phyloP scores from a whole-genome alignment of 2,888 invertebrate species.

The Calameuta pallipes region DNA sequence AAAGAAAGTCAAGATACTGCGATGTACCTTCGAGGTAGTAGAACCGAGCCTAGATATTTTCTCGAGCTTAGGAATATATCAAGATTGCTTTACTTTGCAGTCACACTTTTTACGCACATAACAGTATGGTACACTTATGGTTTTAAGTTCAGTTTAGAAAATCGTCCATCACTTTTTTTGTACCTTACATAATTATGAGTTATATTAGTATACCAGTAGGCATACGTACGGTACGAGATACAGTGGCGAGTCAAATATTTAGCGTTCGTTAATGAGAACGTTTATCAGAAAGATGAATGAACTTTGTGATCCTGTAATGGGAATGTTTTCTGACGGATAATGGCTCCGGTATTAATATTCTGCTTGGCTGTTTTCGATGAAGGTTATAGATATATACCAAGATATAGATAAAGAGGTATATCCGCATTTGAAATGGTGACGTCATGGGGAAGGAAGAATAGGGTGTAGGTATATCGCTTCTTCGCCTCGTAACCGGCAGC shows the following conservation, averaged over 20 bases:
- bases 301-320: neutral
- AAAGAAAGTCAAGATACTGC: conserved; percentile 19
- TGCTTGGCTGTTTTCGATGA: conserved; percentile 27
- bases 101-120: neutral
- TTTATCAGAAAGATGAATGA: neutral
- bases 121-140: neutral
- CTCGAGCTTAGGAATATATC: neutral
- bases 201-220: neutral
- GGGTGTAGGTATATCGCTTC: conserved; percentile 29
- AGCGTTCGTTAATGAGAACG: neutral
- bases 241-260: neutral
- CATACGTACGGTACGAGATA: neutral
- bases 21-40: neutral
- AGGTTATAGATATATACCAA: conserved; percentile 35
- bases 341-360: neutral
- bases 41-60: neutral
- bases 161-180: neutral
- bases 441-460: neutral
- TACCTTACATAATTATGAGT: neutral
- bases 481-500: conserved; percentile 25
- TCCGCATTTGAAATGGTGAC: conserved; percentile 19
- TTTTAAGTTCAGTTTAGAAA: neutral
- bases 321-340: neutral
- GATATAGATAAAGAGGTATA: conserved; percentile 29
- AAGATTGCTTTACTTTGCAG: neutral